A percentile compares a stretch with the other conserved stretches of the same genome.
phyloP scores from a whole-genome alignment of 2,888 invertebrate species.

The Synanthedon formicaeformis region DNA sequence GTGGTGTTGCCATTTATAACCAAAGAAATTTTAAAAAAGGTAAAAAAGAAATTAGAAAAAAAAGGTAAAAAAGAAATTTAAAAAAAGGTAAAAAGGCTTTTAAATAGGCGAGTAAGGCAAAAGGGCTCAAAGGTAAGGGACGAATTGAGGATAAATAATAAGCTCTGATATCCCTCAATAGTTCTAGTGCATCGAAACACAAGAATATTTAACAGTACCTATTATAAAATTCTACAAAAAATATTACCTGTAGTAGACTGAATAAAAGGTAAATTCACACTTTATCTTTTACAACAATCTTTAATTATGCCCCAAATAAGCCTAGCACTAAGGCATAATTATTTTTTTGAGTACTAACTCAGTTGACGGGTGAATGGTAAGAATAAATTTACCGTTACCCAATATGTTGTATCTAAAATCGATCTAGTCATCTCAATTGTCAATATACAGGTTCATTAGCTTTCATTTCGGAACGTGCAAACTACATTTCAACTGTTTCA shows the following conservation, averaged over 20 bases:
- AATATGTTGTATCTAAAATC: not conserved
- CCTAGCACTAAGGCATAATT: not conserved
- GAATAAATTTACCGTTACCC: not conserved
- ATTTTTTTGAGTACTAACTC: not conserved
- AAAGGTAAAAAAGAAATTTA: too few species aligned
- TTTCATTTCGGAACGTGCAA: not conserved
- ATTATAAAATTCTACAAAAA: not conserved
- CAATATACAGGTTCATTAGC: not conserved
- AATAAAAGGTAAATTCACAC: not conserved
- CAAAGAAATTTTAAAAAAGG: too few species aligned
- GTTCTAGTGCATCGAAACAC: too few species aligned
- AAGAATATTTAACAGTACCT: too few species aligned
- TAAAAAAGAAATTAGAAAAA: too few species aligned
- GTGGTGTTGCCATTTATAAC: too few species aligned
- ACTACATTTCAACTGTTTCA: not conserved
- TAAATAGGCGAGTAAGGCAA: too few species aligned
- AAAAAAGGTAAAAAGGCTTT: too few species aligned
- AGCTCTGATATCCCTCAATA: too few species aligned
- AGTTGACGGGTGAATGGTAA: not conserved
- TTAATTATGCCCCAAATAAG: not conserved
- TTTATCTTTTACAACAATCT: not conserved
- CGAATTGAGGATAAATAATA: too few species aligned
- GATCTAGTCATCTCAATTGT: not conserved
- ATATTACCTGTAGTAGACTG: not conserved
- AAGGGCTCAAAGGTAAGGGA: too few species aligned